Evolutionary conservation across 2,113 vertebrate genomes (phyloP), one percentile per base, ranked within the genome.

Genomic region (Egretta garzetta): DNA sequence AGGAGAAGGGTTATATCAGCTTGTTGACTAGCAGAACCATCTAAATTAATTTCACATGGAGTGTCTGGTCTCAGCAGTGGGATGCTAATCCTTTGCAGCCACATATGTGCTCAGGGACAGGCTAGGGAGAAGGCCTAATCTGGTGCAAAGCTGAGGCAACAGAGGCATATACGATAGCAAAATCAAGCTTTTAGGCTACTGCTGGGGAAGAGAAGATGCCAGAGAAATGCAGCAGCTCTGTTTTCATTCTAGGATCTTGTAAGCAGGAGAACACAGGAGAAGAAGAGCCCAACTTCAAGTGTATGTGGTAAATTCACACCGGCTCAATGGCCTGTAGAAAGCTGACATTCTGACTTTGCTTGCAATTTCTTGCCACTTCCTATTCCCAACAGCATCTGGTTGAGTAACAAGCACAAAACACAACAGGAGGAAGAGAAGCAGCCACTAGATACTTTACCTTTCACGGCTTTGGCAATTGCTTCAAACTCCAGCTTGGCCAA

Each of bases 31-130:
- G 76, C 83, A 95, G 86, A 95, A 83, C 37, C 82, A 90, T 72
- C 43, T 80, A 95, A 97, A 97, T 97, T 90, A 80, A 88, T 93
- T 95, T 95, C 88, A 95, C 33, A 90, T 77, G 88, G 90, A 66
- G 62, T 6, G 28, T 73, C 90, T 93, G 82, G 60, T 94, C 88
- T 86, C 63, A 86, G 71, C 92, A 90, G 88, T 43, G 67, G 82
- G 86, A 90, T 35, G 88, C 55, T 95, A 91, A 95, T 88, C 90
- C 56, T 26, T 22, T 8, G 18, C 76, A 94, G 83, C 59, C 83
- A 74, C 67, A 3, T 6, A n/a, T 68, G 49, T 12, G 56, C 77
- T 86, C 30, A 37, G 20, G 70, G 60, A 50, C 35, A 58, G 49
- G 23, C 12, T 21, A 53, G 45, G 26, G 79, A 82, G 41, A 88